phyloP scores from a whole-genome alignment of 2,113 vertebrate genomes.

The Pycnonotus jocosus region DNA sequence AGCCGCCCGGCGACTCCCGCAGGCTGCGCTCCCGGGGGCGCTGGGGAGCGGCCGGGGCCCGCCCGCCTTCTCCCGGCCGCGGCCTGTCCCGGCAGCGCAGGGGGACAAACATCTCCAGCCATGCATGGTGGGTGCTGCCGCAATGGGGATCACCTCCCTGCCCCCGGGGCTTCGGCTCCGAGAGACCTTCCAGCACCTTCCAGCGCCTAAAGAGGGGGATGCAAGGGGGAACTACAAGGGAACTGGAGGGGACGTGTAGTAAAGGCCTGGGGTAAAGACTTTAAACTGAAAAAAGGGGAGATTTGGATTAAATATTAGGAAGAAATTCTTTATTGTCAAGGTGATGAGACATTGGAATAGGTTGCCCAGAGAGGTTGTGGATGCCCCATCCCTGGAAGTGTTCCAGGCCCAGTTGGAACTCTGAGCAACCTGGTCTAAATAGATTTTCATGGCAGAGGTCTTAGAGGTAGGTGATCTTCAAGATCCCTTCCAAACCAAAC shows the following conservation, averaged over 20 bases:
- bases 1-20: neutral
- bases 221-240: neutral
- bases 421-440: neutral
- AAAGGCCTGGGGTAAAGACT: neutral
- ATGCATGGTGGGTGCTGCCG: neutral
- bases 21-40: neutral
- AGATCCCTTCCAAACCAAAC: neutral
- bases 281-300: no score
- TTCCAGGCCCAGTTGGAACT: neutral
- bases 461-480: neutral
- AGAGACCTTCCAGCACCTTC: neutral
- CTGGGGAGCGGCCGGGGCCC: neutral
- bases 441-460: neutral
- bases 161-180: neutral
- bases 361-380: no score
- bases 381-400: neutral
- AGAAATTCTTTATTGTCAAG: neutral
- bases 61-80: slow-evolving; percentile 52
- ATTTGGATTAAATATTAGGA: neutral
- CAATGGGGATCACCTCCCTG: neutral
- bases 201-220: neutral
- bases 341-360: neutral
- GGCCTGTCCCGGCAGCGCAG: slow-evolving; percentile 11
- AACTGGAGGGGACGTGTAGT: neutral
- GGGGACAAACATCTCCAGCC: neutral